Base-by-base conservation (phyloP, 2,113 vertebrate species). In the Brevimyrus niger region DNA sequence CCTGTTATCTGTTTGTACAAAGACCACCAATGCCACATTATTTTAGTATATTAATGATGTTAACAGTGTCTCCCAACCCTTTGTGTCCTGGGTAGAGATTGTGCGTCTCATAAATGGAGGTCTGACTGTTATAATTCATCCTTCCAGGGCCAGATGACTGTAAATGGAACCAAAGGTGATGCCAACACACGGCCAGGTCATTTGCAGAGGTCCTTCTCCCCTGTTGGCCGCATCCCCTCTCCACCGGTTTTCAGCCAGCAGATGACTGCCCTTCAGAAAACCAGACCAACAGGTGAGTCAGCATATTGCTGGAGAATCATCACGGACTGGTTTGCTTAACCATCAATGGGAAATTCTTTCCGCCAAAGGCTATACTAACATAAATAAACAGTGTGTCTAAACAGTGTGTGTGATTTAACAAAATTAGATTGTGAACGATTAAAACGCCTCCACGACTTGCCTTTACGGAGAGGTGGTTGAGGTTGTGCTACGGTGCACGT, bases 151-250 rank as follows among this genome's bases (percentile, higher is more conserved):
- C 95, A 96, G 93, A 92, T 97, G 93, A 95, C 96, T 55, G 95
- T 97, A 93, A 97, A 97, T 92, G 96, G 96, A 90, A 96, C 90
- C 92, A 94, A 96, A 89, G 94, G 94, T 65, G 94, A 92, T 46
- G 94, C 95, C 84, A 92, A 95, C 94, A 96, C 95, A 91, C 96
- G 96, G 58, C 94, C 96, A 95, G 42, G 44, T 1, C 61, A 73
- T 38, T 47, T 73, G 19, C 44, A 69, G n/a, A 96, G 95, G 93
- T 95, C 96, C n/a, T 97, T 96, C 92, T 97, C 96, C 90, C 96
- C 96, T 10, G 38, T 92, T 92, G 94, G 50, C 94, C 94, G 13
- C 96, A 96, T 92, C 92, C 95, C 87, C 92, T 94, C 95, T 21
- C 93, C 96, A 47, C 92, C 94, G 89, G 96, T 95, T 0, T 94